Conservation (phyloP, 2,888 invertebrate genomes). For the Craniophora ligustri region DNA sequence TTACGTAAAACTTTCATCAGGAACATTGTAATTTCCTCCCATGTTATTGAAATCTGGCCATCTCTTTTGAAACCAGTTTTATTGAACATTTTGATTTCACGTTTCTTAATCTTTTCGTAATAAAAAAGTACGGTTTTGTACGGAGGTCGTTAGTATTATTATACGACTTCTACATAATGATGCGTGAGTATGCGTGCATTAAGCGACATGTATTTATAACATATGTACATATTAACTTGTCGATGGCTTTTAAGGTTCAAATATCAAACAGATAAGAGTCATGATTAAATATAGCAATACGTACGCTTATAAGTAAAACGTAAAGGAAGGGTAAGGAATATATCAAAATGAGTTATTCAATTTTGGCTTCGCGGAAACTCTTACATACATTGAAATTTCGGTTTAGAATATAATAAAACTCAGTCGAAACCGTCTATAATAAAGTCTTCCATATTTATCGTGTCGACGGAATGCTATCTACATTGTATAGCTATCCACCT, state of each 20-base stretch:
- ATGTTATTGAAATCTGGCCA: constrained; percentile 70
- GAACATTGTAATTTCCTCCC: constrained; percentile 74
- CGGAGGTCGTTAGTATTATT: constrained; percentile 45
- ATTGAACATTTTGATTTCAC: constrained; percentile 63
- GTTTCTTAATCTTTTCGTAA: constrained; percentile 52
- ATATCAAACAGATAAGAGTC: constrained; percentile 38
- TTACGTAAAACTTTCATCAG: constrained; percentile 70
- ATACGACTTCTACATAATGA: constrained; percentile 32
- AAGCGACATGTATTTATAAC: constrained; percentile 25
- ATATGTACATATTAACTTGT: constrained; percentile 10
- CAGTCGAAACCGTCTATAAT: constrained; percentile 19
- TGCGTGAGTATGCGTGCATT: constrained; percentile 20
- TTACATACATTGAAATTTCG: constrained; percentile 27
- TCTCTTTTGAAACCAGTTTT: constrained; percentile 65
- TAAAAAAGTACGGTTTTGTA: constrained; percentile 41
- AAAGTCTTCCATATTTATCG: constrained; percentile 46
- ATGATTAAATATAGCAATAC: constrained; percentile 31
- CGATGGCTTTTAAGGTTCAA: constrained; percentile 23
- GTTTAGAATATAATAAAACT: constrained; percentile 39
- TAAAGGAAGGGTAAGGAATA: constrained; percentile 13
- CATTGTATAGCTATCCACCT: constrained; percentile 29
- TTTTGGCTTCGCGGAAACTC: constrained; percentile 23
- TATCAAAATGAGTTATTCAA: constrained; percentile 30
- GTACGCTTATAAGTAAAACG: constrained; percentile 33
- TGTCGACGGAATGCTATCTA: constrained; percentile 29